Percentiles rank a stretch among this genome's conserved stretches.
Conservation (phyloP, 2,113 vertebrate species). For the Epinephelus cyanopodus region DNA sequence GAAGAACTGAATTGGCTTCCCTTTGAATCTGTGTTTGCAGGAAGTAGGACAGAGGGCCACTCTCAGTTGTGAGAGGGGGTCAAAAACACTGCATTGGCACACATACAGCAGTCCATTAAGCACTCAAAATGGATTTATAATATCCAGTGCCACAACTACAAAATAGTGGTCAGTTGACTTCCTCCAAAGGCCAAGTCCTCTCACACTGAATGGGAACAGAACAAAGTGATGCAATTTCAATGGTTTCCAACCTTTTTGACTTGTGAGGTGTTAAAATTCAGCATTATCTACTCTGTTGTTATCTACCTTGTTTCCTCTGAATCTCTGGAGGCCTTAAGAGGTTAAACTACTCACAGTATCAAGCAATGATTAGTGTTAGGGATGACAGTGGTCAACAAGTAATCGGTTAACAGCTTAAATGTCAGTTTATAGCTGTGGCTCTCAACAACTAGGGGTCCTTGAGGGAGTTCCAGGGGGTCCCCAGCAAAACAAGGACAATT, state of each 20-base stretch:
- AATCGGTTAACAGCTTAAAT: too few species aligned
- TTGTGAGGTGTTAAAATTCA: background rate
- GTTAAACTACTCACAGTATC: background rate
- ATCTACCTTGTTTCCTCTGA: background rate
- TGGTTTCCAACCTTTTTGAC: background rate
- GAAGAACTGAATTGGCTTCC: background rate
- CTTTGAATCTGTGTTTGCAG: background rate
- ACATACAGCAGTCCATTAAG: background rate
- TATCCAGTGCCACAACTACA: background rate
- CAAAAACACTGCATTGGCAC: background rate
- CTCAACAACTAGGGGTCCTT: too few species aligned
- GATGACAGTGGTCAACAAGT: too few species aligned
- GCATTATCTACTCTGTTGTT: background rate
- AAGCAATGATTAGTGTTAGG: too few species aligned
- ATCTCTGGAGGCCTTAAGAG: background rate
- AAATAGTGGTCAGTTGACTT: slow-evolving; percentile 13
- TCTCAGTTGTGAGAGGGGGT: background rate
- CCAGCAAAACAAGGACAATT: too few species aligned
- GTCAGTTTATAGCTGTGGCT: too few species aligned
- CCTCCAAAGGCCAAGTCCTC: background rate
- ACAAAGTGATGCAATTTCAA: background rate
- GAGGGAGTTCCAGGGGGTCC: too few species aligned
- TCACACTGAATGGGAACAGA: background rate
- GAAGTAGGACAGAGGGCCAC: background rate
- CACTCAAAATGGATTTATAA: background rate